Conservation (phyloP, 2,797 vertebrate genomes). For the Micromesistius poutassou region DNA sequence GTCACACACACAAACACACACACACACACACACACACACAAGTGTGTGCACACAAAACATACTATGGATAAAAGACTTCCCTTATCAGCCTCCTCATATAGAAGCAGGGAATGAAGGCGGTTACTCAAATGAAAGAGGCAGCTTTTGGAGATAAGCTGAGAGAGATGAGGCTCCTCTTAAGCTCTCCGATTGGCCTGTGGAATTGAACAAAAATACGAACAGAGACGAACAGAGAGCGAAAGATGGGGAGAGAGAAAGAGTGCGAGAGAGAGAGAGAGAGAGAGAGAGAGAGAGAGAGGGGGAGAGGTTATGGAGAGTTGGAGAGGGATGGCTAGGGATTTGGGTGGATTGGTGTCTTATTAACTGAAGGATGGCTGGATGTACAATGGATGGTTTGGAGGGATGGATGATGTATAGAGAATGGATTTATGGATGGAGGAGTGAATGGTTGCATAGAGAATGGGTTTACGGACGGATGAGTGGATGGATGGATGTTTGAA, state of each 20-base stretch:
- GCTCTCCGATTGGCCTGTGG: constrained; percentile 62
- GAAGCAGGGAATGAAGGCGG: constrained; percentile 70
- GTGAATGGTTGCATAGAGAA: background rate
- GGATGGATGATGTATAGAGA: background rate
- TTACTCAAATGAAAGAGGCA: constrained; percentile 72
- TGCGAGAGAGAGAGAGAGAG: background rate
- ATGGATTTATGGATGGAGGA: background rate
- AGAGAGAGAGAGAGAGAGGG: background rate
- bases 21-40: constrained; percentile 44
- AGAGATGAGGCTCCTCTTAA: constrained; percentile 60
- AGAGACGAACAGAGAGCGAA: background rate
- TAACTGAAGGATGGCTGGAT: constrained; percentile 18
- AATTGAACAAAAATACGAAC: constrained; percentile 16
- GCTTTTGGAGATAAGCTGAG: constrained; percentile 68
- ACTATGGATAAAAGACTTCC: constrained; percentile 69
- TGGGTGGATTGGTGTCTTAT: background rate
- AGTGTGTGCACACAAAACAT: constrained; percentile 47
- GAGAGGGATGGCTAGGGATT: background rate
- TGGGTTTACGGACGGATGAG: constrained; percentile 1
- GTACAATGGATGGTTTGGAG: background rate
- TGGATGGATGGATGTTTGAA: background rate
- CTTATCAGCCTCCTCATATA: constrained; percentile 73
- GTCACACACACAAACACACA: constrained; percentile 22
- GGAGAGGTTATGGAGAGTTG: background rate
- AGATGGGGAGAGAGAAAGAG: background rate